phyloP scores from a whole-genome alignment of 2,888 invertebrate genomes.

The Charanyca ferruginea region DNA sequence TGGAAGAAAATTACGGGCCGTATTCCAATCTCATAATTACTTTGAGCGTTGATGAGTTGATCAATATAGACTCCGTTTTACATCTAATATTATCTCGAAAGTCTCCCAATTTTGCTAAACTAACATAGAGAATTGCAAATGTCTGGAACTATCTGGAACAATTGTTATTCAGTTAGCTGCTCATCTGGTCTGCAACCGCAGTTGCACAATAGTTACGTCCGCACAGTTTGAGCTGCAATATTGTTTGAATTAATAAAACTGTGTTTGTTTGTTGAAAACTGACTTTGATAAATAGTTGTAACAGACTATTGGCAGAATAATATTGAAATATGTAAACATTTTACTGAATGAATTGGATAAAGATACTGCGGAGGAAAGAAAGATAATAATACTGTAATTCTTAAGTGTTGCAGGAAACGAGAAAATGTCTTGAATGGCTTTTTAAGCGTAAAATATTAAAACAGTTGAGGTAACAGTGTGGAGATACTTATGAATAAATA shows the following conservation, averaged over 20 bases:
- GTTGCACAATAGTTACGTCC: constrained; percentile 23
- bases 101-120: constrained; percentile 30
- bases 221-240: constrained; percentile 23
- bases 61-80: constrained; percentile 35
- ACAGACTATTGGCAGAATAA: background rate
- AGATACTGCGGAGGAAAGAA: constrained; percentile 1
- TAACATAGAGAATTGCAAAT: constrained; percentile 33
- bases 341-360: background rate
- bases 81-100: constrained; percentile 43
- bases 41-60: constrained; percentile 45
- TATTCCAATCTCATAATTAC: constrained; percentile 53
- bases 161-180: constrained; percentile 31
- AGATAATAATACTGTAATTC: background rate
- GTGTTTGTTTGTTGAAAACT: background rate
- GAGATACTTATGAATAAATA: constrained; percentile 43
- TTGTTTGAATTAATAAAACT: constrained; percentile 22
- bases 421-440: constrained; percentile 25
- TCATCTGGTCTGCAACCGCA: constrained; percentile 16
- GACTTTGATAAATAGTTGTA: constrained; percentile 11
- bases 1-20: constrained; percentile 43
- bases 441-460: constrained; percentile 32
- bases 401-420: constrained; percentile 16
- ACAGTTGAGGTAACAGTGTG: constrained; percentile 23
- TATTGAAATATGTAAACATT: background rate
- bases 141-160: constrained; percentile 13